phyloP scores from a whole-genome alignment of 2,113 vertebrate genomes.

The Sebastes schlegelii region DNA sequence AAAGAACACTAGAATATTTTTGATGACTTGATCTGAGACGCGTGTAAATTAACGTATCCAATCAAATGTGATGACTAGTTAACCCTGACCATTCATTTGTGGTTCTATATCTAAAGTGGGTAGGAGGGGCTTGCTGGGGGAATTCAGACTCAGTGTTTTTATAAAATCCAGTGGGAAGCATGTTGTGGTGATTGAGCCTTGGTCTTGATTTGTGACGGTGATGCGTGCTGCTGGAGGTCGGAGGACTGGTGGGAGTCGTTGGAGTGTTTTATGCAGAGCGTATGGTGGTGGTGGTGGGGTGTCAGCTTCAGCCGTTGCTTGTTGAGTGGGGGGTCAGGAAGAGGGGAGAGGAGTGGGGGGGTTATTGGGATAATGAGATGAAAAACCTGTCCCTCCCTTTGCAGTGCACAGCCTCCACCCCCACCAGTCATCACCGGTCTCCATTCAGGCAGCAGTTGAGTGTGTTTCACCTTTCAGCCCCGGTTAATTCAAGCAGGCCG shows the following conservation, averaged over 20 bases:
- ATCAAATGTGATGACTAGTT: background rate
- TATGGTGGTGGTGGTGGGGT: slow-evolving; percentile 26
- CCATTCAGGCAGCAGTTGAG: slow-evolving; percentile 61
- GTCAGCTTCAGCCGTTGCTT: slow-evolving; percentile 52
- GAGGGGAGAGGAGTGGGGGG: slow-evolving; percentile 31
- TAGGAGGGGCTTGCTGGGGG: background rate
- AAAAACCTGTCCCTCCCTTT: slow-evolving; percentile 52
- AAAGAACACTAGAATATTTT: background rate
- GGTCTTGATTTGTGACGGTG: slow-evolving; percentile 23
- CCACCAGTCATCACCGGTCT: slow-evolving; percentile 38
- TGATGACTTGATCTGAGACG: background rate
- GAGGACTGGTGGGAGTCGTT: slow-evolving; percentile 45
- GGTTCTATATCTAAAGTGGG: background rate
- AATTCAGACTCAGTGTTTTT: background rate
- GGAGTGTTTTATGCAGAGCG: slow-evolving; percentile 46
- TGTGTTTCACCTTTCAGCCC: slow-evolving; percentile 72
- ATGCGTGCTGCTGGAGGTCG: slow-evolving; percentile 28
- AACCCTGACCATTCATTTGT: background rate
- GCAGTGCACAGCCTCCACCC: slow-evolving; percentile 41
- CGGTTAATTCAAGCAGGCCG: slow-evolving; percentile 62
- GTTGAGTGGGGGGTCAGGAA: slow-evolving; percentile 65
- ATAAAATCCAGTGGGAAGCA: background rate
- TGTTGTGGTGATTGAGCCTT: background rate
- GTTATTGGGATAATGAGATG: slow-evolving; percentile 44
- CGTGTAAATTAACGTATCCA: background rate